Base-by-base conservation (phyloP, 2,113 vertebrate species). In the Ophthalmolycus amberensis region DNA sequence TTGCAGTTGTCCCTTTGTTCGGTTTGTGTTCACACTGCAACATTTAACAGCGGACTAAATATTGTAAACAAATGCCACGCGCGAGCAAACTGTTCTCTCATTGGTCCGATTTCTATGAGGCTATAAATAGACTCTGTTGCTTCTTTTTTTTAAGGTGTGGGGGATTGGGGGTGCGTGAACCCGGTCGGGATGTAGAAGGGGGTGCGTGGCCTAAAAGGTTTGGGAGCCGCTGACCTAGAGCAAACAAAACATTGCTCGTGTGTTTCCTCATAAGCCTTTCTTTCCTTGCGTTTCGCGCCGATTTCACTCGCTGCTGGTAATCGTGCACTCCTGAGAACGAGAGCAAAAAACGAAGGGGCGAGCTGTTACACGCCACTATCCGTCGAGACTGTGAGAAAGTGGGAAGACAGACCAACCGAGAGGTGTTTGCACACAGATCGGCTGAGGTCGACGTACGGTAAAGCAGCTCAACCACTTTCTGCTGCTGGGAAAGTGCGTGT, bases 311-410 rank as follows among this genome's bases (percentile, higher is more conserved):
- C 50, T 73, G n/a, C 71, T 59, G 44, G 65, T 79, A 67, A 52
- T 72, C 34, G 52, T 42, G 60, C 50, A 20, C 48, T 78, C 58
- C 54, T 44, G 66, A 50, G 56, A 83, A 72, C 5, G 34, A 48
- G 15, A 75, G 68, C 63, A 50, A 81, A 83, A 81, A 83, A 66
- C 48, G 60, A 9, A 0, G 0, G 1, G 77, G 52, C 83, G 9
- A 79, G 91, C 77, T 65, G 38, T 73, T 80, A 72, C 80, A 75
- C 71, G 85, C 69, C 69, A 79, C 75, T 38, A 87, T 16, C 42
- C 56, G 54, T 20, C 32, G 14, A 11, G 56, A 52, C 46, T 52
- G 22, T 22, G 20, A 77, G 29, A 56, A 50, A 20, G 2, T 18
- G 50, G 4, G 42, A 8, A 22, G 50, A 62, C 54, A 64, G 42